These are phyloP conservation scores for Hydrotaea cyrtoneurina DNA, from an alignment of 2,888 invertebrate species.

Conservation along the genomic window DNA sequence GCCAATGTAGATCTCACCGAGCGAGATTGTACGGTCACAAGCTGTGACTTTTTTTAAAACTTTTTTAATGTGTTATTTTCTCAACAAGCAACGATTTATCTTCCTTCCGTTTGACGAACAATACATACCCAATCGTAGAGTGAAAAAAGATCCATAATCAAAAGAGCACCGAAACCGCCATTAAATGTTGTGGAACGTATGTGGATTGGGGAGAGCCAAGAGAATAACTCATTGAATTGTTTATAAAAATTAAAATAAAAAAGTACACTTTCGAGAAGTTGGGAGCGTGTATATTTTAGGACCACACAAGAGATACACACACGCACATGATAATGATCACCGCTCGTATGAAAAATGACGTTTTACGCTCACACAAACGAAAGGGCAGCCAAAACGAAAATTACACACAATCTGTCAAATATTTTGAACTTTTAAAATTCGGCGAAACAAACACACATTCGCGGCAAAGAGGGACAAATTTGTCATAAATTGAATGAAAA, in stretches of 20 bases:
- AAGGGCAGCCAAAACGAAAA: conserved; percentile 49
- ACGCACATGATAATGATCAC: conserved; percentile 24
- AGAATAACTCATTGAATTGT: neutral
- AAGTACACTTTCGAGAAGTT: conserved; percentile 37
- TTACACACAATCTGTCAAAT: conserved; percentile 26
- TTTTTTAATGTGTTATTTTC: too few species aligned
- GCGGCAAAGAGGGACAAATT: conserved; percentile 1
- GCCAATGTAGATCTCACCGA: too few species aligned
- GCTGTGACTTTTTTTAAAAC: too few species aligned
- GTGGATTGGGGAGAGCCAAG: conserved; percentile 14
- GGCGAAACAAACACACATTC: conserved; percentile 1
- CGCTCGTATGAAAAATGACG: conserved; percentile 49
- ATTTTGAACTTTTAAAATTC: conserved; percentile 12
- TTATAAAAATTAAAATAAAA: conserved; percentile 15
- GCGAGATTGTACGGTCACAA: too few species aligned
- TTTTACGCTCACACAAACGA: conserved; percentile 40
- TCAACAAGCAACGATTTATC: neutral
- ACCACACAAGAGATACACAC: neutral
- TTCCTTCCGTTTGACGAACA: too few species aligned
- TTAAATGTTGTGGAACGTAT: conserved; percentile 35
- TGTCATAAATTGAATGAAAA: conserved; percentile 5
- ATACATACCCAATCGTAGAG: conserved; percentile 77
- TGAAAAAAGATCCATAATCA: conserved; percentile 74
- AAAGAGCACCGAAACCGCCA: neutral
- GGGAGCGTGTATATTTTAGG: conserved; percentile 1